Conservation (phyloP, 1,140 invertebrate species). For the Sycophaga agraensis region DNA sequence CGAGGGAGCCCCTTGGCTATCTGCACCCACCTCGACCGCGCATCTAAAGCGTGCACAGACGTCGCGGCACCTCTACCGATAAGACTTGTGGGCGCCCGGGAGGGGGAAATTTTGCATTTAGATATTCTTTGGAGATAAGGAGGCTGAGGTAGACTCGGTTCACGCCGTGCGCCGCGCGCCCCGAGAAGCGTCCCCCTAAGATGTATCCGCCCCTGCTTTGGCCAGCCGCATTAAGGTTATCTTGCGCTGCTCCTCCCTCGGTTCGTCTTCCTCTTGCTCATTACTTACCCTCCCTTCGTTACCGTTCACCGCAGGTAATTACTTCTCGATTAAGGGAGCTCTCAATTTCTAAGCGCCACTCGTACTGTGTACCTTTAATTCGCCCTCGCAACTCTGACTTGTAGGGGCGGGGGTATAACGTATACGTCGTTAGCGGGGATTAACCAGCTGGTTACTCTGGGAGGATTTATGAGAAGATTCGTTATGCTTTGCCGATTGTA, state of each 20-base stretch:
- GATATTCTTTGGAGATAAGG: conserved; percentile 19
- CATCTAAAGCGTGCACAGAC: neutral
- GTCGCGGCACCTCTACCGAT: neutral
- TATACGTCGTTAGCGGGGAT: too few relatives aligned
- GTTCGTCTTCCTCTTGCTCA: conserved; percentile 2
- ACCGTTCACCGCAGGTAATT: conserved; percentile 2
- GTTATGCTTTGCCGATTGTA: too few relatives aligned
- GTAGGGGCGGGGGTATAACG: too few relatives aligned
- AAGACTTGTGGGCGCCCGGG: neutral
- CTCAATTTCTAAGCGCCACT: conserved; percentile 1
- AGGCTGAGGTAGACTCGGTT: neutral
- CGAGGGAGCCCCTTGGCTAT: too few relatives aligned
- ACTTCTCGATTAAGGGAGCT: conserved; percentile 27
- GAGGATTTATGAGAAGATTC: too few relatives aligned
- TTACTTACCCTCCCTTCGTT: conserved; percentile 14
- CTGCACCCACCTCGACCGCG: neutral
- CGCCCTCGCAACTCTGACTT: too few relatives aligned
- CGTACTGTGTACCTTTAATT: too few relatives aligned
- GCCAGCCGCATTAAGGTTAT: conserved; percentile 27
- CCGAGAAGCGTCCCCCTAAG: too few relatives aligned
- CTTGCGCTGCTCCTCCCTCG: neutral
- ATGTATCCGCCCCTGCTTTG: too few relatives aligned
- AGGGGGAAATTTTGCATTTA: conserved; percentile 22
- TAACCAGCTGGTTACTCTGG: too few relatives aligned
- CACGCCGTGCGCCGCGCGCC: neutral